Evolutionary conservation across 1,140 invertebrate genomes (phyloP), one percentile per base, ranked within the genome.

Genomic region (Sesamia nonagrioides): DNA sequence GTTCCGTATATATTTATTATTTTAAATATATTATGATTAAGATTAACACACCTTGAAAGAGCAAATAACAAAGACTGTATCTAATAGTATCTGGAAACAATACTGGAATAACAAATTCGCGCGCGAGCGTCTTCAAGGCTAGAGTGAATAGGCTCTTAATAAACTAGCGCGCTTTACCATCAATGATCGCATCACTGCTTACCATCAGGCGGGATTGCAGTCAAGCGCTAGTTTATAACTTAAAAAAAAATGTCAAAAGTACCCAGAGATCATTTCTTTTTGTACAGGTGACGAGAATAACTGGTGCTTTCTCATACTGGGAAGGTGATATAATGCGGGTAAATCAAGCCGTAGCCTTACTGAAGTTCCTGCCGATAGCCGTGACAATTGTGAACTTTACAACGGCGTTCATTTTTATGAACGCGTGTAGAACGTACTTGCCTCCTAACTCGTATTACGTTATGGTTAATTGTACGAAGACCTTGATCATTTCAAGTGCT

Each of bases 321-420:
- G 92, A 93, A 60, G 82, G 84, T 50, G 87, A 94, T 74, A 92
- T 94, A 85, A 92, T 94, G 90, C 86, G 83, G 48, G 82, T 90
- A 9, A 93, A 90, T 78, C 84, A 88, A 66, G 83, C 82, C 5
- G 85, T 92, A 1, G 84, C 93, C 0, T 77, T 94, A 3, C 52
- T 94, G 0, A 94, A 94, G 80, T 92, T 89, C 63, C 82, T 94
- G 9, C 93, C 93, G 0, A 81, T 92, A 18, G 91, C 88, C 9
- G 27, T 93, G 8, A 88, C 89, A 0, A 48, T 94, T 0, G 88
- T 93, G 2, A 94, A 94, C 80, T 84, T 91, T 6, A 87, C 86
- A 0, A 88, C 91, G 0, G 87, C 93, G 0, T 82, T 89, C 35
- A 82, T 91, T 13, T 93, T 94, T 71, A 83, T 79, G 13, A 88